Conservation (phyloP, 2,113 vertebrate species). For the Phoenicopterus ruber region DNA sequence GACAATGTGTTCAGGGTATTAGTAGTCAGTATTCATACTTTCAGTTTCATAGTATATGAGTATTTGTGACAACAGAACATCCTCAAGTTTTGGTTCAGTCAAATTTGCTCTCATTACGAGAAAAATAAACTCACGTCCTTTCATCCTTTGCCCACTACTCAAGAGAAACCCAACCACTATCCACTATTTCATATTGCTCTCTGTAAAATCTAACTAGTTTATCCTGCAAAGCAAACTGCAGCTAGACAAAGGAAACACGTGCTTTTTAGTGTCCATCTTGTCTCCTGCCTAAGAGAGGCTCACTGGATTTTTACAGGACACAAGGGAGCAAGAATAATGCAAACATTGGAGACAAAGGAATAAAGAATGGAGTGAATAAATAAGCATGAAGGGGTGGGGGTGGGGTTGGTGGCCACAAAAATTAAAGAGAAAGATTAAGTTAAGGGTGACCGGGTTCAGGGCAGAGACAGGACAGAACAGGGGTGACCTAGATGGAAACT, state of each 20-base stretch:
- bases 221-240: neutral
- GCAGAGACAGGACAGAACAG: neutral
- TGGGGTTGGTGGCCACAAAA: neutral
- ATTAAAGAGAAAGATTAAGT: neutral
- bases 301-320: neutral
- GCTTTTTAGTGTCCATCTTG: neutral
- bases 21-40: neutral
- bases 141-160: neutral
- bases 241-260: neutral
- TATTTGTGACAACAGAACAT: neutral
- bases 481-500: neutral
- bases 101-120: neutral
- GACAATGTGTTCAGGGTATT: neutral
- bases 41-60: neutral
- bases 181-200: neutral
- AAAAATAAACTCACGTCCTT: neutral
- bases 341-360: neutral
- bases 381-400: neutral
- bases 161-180: neutral
- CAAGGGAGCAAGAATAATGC: neutral
- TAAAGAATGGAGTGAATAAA: neutral
- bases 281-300: neutral
- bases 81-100: neutral
- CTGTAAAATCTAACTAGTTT: neutral
- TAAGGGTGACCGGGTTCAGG: neutral